Evolutionary conservation across 2,888 invertebrate genomes (phyloP), one percentile per base, ranked within the genome.

Genomic region (Cheilosia vulpina): DNA sequence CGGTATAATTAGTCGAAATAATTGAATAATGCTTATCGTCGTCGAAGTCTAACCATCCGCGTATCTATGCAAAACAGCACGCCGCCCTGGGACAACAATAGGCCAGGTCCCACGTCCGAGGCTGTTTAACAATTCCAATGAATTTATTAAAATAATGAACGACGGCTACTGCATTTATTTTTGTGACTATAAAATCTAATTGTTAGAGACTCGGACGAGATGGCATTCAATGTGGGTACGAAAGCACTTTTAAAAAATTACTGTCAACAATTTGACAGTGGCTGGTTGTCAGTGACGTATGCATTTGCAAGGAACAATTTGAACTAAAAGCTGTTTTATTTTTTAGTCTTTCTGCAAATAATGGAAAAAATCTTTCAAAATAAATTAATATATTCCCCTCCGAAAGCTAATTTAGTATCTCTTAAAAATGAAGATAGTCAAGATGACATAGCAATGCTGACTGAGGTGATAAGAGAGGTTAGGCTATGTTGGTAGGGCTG

Each of bases 11-110:
- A 57, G 47, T 57, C 31, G 66, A 66, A 66, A 76, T 76, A 76
- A 76, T 76, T 76, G 58, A 76, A 76, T 76, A 66, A 58, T 45
- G 75, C 75, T 65, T 65, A 47, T 62, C 58, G 58, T 43, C 38
- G 47, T n/a, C 41, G 53, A 38, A 55, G 63, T 63, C 34, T 47
- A 63, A 9, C n/a, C 47, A 65, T 73, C 45, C 38, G 63, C 38
- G 34, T 53, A 47, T 21, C 2, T 38, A 31, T 31, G 55, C 47
- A 34, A 55, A 57, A 57, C 13, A 62, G 24, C 52, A 52, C 5
- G 4, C 24, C 13, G 21, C 15, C 34, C 34, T 24, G 38, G 15
- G 19, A 62, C 7, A 53, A 43, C 57, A 63, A 52, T 17, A 27
- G 38, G n/a, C 21, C n/a, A 38, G 41, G 52, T 41, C 21, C 21